Evolutionary conservation across 1,140 invertebrate genomes (phyloP), one percentile per base, ranked within the genome.

Genomic region (Ruditapes philippinarum): DNA sequence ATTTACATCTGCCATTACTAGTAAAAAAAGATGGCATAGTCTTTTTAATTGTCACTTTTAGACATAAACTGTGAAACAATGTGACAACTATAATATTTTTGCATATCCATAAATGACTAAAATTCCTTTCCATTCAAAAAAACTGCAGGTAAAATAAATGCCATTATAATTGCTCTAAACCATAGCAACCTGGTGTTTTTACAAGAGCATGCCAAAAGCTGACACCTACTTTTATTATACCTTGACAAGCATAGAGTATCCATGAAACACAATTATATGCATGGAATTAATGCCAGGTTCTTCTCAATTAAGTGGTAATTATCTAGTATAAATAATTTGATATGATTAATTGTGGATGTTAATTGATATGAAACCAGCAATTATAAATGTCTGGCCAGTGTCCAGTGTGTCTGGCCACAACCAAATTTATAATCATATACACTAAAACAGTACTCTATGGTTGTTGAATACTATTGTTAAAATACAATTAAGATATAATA

Each of bases 181-280:
- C 4, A 38, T 38, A 33, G 36, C 33, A 70, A 33, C 62, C 12
- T 36, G 33, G 25, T 70, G 65, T 70, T 70, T 70, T 70, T 70
- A 70, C 65, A 38, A 70, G 65, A 17, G 33, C 62, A 70, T 70
- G 65, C 33, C 65, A 70, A 70, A 70, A 65, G n/a, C 36, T 7
- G 57, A n/a, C 25, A 28, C 33, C 38, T 19, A 31, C 19, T 70
- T 70, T 70, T 70, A 70, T 70, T 70, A 22, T 33, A 36, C 17
- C 25, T 38, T 70, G 65, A 70, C 65, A 70, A 38, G 65, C 38
- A 38, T 31, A 70, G 65, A 70, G 5, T 70, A 70, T 38, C 65
- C 65, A 12, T 38, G 65, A 33, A 70, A 70, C 38, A 22, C 28
- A 38, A 40, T 70, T 2, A 70, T 70, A 36, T 70, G 65, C 65